These are phyloP conservation scores for cat (Felis catus) DNA, from an alignment of 2,113 vertebrate genomes.

Conservation along the genomic window DNA sequence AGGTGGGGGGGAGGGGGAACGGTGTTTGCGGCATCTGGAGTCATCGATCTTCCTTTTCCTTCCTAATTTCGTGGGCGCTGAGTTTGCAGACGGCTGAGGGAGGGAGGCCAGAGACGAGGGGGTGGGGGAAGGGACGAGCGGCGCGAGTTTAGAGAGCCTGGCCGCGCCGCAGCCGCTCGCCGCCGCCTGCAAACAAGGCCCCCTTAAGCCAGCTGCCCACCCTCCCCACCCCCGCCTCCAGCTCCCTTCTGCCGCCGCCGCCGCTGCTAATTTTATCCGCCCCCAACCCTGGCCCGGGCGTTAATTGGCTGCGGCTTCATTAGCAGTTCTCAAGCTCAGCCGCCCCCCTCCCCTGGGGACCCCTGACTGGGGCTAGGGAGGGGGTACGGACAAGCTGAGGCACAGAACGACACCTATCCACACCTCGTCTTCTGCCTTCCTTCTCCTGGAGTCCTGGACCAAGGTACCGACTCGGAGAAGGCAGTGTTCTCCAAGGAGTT, in stretches of 20 bases:
- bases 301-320: constrained; percentile 79
- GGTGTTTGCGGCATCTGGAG: constrained; percentile 78
- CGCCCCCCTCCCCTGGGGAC: constrained; percentile 69
- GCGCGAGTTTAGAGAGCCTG: constrained; percentile 20
- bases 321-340: constrained; percentile 71
- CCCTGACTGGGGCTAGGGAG: constrained; percentile 62
- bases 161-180: neutral
- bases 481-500: neutral
- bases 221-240: constrained; percentile 48
- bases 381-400: constrained; percentile 66
- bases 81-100: constrained; percentile 75
- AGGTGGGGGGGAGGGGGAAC: constrained; percentile 41
- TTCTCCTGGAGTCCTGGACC: neutral
- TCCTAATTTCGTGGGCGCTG: constrained; percentile 82
- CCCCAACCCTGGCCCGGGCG: constrained; percentile 68
- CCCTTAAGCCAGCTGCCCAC: constrained; percentile 73
- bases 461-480: neutral
- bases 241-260: constrained; percentile 36
- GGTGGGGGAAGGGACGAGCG: constrained; percentile 44
- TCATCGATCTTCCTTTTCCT: constrained; percentile 82
- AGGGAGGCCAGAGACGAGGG: neutral
- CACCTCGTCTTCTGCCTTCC: neutral
- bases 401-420: neutral
- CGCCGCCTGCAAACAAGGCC: neutral
- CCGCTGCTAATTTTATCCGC: constrained; percentile 77